Evolutionary conservation across 35 echinoderm and acorn worm species (phyloP).

Genomic region (Apostichopus japonicus): DNA sequence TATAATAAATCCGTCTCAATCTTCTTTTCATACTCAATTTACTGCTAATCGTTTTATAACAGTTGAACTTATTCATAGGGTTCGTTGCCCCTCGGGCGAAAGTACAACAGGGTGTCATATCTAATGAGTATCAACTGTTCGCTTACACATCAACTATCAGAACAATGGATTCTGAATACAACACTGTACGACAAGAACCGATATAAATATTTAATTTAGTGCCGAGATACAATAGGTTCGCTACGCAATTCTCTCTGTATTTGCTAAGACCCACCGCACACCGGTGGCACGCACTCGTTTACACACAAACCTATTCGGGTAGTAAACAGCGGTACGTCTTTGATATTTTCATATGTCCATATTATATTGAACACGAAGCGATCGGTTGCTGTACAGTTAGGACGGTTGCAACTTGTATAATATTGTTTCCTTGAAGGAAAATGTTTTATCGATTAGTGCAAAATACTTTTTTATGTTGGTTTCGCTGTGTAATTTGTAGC

Average conservation of each 20-base stretch:
- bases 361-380: neutral
- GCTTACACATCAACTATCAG: slow-evolving; percentile 13
- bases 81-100: slow-evolving; percentile 34
- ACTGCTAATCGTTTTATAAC: slow-evolving; percentile 29
- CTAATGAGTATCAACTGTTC: neutral
- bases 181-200: slow-evolving; percentile 5
- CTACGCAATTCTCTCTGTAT: neutral
- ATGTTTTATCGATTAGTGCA: neutral
- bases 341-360: neutral
- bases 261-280: slow-evolving; percentile 7
- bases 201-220: slow-evolving; percentile 50
- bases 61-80: neutral
- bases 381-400: neutral
- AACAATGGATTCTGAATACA: slow-evolving; percentile 41
- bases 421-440: neutral
- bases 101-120: slow-evolving; percentile 20
- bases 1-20: too few relatives aligned
- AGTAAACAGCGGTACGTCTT: slow-evolving; percentile 30
- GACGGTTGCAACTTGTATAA: neutral
- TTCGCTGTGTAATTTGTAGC: too few relatives aligned
- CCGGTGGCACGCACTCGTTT: slow-evolving; percentile 6
- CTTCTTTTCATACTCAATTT: too few relatives aligned
- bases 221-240: slow-evolving; percentile 4
- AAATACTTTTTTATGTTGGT: neutral
- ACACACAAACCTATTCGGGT: slow-evolving; percentile 22